phyloP scores from a whole-genome alignment of 1,140 invertebrate species.

The Rhyacophila brunnea region DNA sequence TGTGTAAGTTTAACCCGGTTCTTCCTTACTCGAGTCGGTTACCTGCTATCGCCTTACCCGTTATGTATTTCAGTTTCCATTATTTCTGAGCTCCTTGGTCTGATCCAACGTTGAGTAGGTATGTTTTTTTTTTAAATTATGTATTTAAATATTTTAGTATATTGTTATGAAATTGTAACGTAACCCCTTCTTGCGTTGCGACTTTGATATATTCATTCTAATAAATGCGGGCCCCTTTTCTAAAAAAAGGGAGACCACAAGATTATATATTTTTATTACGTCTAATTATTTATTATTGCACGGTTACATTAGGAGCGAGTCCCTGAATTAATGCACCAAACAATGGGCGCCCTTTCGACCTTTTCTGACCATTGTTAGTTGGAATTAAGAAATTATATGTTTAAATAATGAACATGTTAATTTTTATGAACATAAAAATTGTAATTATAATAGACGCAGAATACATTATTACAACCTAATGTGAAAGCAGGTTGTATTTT shows the following conservation, averaged over 20 bases:
- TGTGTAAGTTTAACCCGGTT: too few species aligned
- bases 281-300: conserved; percentile 32
- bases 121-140: too few species aligned
- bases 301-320: conserved; percentile 16
- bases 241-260: conserved; percentile 15
- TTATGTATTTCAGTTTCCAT: too few species aligned
- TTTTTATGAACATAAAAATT: not conserved
- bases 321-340: conserved; percentile 19
- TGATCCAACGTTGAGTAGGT: too few species aligned
- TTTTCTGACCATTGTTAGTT: conserved; percentile 7
- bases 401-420: too few species aligned
- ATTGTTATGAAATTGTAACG: not conserved
- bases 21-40: too few species aligned
- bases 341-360: conserved; percentile 10
- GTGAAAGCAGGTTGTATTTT: too few species aligned
- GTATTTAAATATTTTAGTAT: too few species aligned
- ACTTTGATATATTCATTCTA: not conserved
- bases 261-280: conserved; percentile 32
- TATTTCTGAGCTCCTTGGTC: too few species aligned
- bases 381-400: too few species aligned
- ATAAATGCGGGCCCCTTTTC: not conserved
- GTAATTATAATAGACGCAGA: not conserved
- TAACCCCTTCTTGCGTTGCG: not conserved
- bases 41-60: too few species aligned
- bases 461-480: not conserved